phyloP scores from a whole-genome alignment of 2,797 vertebrate genomes.

The Sebastes ruberrimus region DNA sequence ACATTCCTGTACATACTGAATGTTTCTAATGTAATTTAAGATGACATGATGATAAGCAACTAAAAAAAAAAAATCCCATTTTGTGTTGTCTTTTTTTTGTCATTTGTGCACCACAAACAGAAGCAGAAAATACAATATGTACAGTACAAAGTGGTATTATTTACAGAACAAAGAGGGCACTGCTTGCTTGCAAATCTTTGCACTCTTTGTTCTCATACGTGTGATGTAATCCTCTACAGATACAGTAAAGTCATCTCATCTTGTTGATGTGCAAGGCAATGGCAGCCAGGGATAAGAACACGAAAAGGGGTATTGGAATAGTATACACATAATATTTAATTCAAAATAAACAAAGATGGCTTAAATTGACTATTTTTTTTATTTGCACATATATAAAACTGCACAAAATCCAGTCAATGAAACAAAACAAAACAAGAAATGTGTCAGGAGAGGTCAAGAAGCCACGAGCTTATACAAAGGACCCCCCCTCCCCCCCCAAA shows the following conservation, averaged over 20 bases:
- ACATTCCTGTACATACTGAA: slow-evolving; percentile 76
- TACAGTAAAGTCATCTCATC: background rate
- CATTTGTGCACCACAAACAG: slow-evolving; percentile 3
- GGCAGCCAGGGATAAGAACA: background rate
- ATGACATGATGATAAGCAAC: slow-evolving; percentile 65
- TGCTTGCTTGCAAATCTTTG: background rate
- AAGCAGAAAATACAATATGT: background rate
- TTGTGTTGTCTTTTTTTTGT: slow-evolving; percentile 40
- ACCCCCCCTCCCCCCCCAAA: fast-evolving
- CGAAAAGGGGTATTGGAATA: background rate
- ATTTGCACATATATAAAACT: no score
- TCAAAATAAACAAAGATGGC: background rate
- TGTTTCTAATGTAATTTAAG: slow-evolving; percentile 79
- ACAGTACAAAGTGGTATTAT: background rate
- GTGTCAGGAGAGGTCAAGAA: no score
- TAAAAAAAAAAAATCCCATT: slow-evolving; percentile 23
- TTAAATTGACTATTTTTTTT: background rate
- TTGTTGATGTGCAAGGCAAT: slow-evolving; percentile 11
- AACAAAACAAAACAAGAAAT: no score
- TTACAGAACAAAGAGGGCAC: background rate
- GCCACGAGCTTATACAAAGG: no score
- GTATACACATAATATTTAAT: background rate
- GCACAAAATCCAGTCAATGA: no score
- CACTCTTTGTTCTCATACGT: background rate
- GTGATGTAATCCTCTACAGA: background rate